Percentiles rank a stretch among this genome's conserved stretches.
phyloP scores from a whole-genome alignment of 92 coral and sea anemone genomes.

The Parazoanthus swiftii region DNA sequence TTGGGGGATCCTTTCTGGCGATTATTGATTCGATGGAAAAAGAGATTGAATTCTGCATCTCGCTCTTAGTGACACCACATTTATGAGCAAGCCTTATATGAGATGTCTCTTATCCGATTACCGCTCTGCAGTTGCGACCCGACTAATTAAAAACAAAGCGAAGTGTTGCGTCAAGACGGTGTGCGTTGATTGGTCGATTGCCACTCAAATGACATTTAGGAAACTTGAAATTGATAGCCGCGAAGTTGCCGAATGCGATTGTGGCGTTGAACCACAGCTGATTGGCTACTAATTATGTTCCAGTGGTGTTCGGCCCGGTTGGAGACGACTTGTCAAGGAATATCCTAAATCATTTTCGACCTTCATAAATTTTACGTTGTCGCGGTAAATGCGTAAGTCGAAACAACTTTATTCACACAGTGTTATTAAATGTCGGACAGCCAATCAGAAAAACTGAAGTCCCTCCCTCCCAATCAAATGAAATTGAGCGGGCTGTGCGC shows the following conservation, averaged over 20 bases:
- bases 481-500: slow-evolving; percentile 18
- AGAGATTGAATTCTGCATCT: slow-evolving; percentile 86
- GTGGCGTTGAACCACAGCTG: slow-evolving; percentile 36
- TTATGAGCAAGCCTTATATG: slow-evolving; percentile 5
- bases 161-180: slow-evolving; percentile 61
- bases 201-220: slow-evolving; percentile 68
- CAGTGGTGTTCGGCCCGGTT: slow-evolving; percentile 56
- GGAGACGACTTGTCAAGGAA: slow-evolving; percentile 55
- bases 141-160: slow-evolving; percentile 78
- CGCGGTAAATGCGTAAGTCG: slow-evolving; percentile 14
- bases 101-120: slow-evolving; percentile 95
- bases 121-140: slow-evolving; percentile 63
- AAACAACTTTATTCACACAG: slow-evolving; percentile 12
- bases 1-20: slow-evolving; percentile 85
- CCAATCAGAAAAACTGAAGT: neutral
- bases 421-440: neutral
- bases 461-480: slow-evolving; percentile 40
- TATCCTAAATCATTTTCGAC: slow-evolving; percentile 58
- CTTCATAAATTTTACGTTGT: slow-evolving; percentile 44
- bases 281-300: slow-evolving; percentile 60
- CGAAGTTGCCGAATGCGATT: slow-evolving; percentile 55
- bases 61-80: slow-evolving; percentile 2
- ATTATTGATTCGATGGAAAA: slow-evolving; percentile 94
- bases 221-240: slow-evolving; percentile 73
- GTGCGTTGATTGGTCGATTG: slow-evolving; percentile 75